Evolutionary conservation across 2,113 vertebrate species (phyloP).

Genomic region (Ctenodactylus gundi): DNA sequence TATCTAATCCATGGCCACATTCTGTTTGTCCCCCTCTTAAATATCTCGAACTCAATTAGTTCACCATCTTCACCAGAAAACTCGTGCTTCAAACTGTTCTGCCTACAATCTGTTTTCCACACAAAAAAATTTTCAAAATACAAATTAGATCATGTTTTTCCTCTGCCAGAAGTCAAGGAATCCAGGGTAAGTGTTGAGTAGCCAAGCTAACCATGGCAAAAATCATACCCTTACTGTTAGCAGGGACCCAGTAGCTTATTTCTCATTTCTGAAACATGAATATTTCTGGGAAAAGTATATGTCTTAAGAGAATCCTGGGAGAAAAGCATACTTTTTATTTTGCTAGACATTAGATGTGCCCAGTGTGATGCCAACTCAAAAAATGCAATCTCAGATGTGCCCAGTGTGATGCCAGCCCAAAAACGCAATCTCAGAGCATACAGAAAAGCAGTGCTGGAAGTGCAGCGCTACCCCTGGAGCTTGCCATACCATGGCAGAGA

Average conservation of each 20-base stretch:
- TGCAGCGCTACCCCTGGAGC: fast-evolving
- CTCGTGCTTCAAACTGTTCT: fast-evolving
- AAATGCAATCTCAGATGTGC: neutral
- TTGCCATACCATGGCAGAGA: neutral
- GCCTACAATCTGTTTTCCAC: neutral
- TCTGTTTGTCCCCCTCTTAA: neutral
- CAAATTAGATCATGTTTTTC: neutral
- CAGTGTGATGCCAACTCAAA: no score
- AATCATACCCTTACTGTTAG: neutral
- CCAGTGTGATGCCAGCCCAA: no score
- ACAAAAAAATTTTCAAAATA: neutral
- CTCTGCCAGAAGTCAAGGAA: neutral
- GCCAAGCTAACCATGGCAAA: neutral
- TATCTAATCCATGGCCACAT: neutral
- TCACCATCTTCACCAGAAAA: neutral
- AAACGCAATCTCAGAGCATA: neutral
- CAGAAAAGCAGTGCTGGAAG: neutral
- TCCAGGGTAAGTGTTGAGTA: neutral
- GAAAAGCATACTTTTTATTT: neutral
- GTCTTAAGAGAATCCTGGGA: neutral
- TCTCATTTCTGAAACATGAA: neutral
- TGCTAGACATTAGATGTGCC: neutral
- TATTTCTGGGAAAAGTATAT: neutral
- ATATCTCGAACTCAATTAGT: neutral
- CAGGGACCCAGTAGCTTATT: neutral